Conservation (phyloP, 2,888 invertebrate species). For the Polymixis lichenea region DNA sequence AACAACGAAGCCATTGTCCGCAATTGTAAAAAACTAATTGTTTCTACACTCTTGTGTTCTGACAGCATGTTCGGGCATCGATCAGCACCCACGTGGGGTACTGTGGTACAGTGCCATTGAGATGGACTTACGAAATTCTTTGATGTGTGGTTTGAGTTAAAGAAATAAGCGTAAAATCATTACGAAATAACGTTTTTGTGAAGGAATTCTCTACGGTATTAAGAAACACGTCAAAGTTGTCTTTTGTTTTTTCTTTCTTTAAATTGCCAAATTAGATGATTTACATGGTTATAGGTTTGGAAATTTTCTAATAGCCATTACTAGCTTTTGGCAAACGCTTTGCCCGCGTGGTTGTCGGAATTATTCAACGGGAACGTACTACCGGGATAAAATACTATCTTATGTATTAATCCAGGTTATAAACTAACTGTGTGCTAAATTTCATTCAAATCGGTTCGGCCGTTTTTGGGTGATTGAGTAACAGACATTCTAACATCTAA, state of each 20-base stretch:
- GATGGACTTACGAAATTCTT: slow-evolving; percentile 61
- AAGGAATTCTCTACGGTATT: not conserved
- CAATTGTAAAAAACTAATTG: slow-evolving; percentile 60
- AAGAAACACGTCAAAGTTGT: not conserved
- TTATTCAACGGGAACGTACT: too few relatives aligned
- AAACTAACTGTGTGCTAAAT: too few relatives aligned
- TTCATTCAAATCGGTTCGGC: too few relatives aligned
- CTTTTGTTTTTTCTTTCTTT: not conserved
- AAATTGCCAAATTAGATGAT: not conserved
- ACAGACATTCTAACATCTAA: too few relatives aligned
- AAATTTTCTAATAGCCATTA: not conserved
- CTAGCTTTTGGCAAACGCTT: too few relatives aligned
- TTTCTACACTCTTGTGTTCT: slow-evolving; percentile 38
- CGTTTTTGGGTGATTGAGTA: too few relatives aligned
- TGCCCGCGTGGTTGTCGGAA: too few relatives aligned
- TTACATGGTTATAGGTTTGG: not conserved
- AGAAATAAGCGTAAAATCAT: not conserved
- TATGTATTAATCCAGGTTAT: too few relatives aligned
- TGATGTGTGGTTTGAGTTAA: slow-evolving; percentile 1
- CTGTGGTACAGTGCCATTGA: slow-evolving; percentile 59
- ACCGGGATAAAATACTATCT: too few relatives aligned
- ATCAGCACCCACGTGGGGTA: slow-evolving; percentile 64
- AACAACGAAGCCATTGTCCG: slow-evolving; percentile 58
- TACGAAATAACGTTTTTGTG: not conserved
- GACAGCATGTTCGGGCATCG: slow-evolving; percentile 54